These are phyloP conservation scores for Dicrostonyx torquatus DNA, from an alignment of 2,797 vertebrate genomes.

Conservation along the genomic window DNA sequence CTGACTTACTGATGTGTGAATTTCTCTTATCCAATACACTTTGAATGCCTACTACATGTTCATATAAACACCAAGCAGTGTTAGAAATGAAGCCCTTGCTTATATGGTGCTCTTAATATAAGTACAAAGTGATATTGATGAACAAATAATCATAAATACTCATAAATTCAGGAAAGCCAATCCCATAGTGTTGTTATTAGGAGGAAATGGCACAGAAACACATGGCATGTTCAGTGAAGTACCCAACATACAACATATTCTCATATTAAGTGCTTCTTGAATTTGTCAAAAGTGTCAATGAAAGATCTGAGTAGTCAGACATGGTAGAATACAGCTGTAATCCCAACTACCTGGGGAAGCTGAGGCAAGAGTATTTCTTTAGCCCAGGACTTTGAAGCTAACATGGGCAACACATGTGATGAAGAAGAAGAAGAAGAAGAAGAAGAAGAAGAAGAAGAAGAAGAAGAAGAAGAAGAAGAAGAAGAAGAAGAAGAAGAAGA, in stretches of 20 bases:
- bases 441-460: fast-evolving
- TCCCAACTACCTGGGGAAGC: not conserved
- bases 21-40: not conserved
- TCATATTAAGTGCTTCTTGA: not conserved
- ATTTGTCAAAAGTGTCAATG: not conserved
- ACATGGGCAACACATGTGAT: not conserved
- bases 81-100: not conserved
- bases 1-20: not conserved
- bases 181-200: not conserved
- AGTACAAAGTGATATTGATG: not conserved
- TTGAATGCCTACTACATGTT: not conserved
- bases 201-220: slow-evolving; percentile 15
- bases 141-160: not conserved
- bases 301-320: not conserved
- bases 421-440: not conserved
- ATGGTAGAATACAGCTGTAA: not conserved
- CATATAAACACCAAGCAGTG: not conserved
- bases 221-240: not conserved
- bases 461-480: fast-evolving
- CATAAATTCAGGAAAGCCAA: not conserved
- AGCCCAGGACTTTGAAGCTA: not conserved
- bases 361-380: not conserved
- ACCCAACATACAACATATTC: not conserved
- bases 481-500: fast-evolving
- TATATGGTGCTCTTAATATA: not conserved